A percentile compares a stretch with the other conserved stretches of the same genome.
Evolutionary conservation across 2,888 invertebrate genomes (phyloP).

Genomic region (Fragum fragum): DNA sequence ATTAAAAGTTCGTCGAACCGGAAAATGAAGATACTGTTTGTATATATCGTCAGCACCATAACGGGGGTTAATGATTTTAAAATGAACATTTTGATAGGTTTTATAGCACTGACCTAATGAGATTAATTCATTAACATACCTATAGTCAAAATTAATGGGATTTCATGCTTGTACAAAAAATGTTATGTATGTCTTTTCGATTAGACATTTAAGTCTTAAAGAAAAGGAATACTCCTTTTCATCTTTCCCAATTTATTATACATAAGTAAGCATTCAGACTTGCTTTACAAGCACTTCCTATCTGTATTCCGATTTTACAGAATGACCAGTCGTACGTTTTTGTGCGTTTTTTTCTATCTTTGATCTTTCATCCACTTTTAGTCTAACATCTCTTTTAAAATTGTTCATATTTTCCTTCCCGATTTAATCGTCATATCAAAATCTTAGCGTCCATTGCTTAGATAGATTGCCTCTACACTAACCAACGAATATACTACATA

Average conservation of each 20-base stretch:
- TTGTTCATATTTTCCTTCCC: background rate
- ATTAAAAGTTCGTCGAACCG: too few species aligned
- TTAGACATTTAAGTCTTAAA: too few species aligned
- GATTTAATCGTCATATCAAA: conserved; percentile 10
- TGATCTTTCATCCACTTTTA: background rate
- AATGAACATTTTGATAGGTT: background rate
- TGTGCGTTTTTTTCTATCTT: background rate
- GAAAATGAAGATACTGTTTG: too few species aligned
- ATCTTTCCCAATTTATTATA: too few species aligned
- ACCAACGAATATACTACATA: conserved; percentile 29
- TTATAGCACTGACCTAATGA: conserved; percentile 29
- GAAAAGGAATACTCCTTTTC: too few species aligned
- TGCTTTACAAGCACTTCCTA: background rate
- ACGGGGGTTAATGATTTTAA: too few species aligned
- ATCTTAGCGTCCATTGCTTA: conserved; percentile 11
- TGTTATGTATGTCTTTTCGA: too few species aligned
- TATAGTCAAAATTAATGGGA: too few species aligned
- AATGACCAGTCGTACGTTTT: background rate
- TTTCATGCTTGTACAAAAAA: too few species aligned
- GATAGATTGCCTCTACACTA: background rate
- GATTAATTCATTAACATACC: conserved; percentile 2
- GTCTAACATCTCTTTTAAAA: background rate
- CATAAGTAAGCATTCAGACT: background rate
- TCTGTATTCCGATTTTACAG: background rate
- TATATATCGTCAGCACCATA: too few species aligned